Percentiles rank a stretch among this genome's conserved stretches.
Conservation (phyloP, 2,888 invertebrate species). For the Hyppa rectilinea region DNA sequence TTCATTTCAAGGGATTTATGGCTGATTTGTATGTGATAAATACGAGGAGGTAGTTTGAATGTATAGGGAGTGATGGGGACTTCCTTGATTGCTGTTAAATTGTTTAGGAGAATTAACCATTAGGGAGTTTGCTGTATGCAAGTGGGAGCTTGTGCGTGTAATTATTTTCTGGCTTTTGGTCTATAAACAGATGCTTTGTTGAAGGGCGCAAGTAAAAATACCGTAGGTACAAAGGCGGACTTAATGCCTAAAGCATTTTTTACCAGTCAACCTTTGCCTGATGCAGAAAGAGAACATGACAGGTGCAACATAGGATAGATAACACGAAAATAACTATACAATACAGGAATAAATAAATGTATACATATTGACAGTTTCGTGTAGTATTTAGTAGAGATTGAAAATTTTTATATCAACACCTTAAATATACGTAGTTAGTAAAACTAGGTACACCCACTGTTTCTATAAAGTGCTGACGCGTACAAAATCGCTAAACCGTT, state of each 20-base stretch:
- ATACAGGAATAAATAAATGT: too few species aligned
- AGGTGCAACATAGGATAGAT: too few species aligned
- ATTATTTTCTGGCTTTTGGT: slow-evolving; percentile 27
- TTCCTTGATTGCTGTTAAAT: slow-evolving; percentile 62
- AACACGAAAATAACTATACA: too few species aligned
- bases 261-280: too few species aligned
- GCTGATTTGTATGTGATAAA: slow-evolving; percentile 63
- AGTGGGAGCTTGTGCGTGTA: slow-evolving; percentile 6
- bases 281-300: too few species aligned
- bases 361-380: too few species aligned
- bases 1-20: slow-evolving; percentile 72
- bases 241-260: too few species aligned
- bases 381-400: too few species aligned
- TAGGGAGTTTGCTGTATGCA: slow-evolving; percentile 41
- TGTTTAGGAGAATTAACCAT: slow-evolving; percentile 51
- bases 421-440: too few species aligned
- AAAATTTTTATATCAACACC: too few species aligned
- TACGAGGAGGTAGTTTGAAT: slow-evolving; percentile 45
- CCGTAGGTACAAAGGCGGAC: too few species aligned
- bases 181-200: slow-evolving; percentile 5
- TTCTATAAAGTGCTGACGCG: neutral
- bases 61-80: slow-evolving; percentile 37
- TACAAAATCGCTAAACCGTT: neutral
- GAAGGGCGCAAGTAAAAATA: too few species aligned
- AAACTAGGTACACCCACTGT: neutral